phyloP scores from a whole-genome alignment of 2,888 invertebrate species.

The Pandemis corylana region DNA sequence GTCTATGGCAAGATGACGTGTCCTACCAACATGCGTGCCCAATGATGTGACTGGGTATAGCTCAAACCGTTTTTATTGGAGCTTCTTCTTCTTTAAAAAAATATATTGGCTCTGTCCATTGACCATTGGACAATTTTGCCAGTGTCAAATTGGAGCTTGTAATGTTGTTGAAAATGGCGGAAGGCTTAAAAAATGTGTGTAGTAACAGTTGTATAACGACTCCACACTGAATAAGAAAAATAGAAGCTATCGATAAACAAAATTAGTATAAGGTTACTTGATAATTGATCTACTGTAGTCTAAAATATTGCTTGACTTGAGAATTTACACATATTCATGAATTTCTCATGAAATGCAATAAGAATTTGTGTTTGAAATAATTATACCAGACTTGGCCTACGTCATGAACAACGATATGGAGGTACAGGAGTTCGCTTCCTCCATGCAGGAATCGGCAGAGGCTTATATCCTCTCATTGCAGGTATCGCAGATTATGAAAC shows the following conservation, averaged over 20 bases:
- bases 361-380: neutral
- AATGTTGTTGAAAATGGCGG: neutral
- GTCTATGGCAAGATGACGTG: neutral
- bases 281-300: neutral
- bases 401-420: conserved; percentile 1
- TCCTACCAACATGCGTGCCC: neutral
- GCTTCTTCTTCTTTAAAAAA: too few relatives aligned
- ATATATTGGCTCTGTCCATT: too few relatives aligned
- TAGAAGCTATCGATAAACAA: neutral
- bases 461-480: conserved; percentile 28
- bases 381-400: neutral
- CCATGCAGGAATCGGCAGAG: conserved; percentile 18
- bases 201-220: neutral
- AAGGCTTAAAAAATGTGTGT: neutral
- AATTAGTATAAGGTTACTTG: neutral
- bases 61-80: too few relatives aligned
- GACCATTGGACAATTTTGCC: neutral
- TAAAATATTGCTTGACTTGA: neutral
- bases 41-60: neutral
- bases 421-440: conserved; percentile 5
- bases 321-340: neutral
- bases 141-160: neutral
- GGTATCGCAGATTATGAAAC: conserved; percentile 3
- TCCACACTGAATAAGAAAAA: neutral
- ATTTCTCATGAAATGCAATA: neutral